A percentile compares a stretch with the other conserved stretches of the same genome.
Evolutionary conservation across 2,888 invertebrate species (phyloP).

Genomic region (Cephus spinipes): DNA sequence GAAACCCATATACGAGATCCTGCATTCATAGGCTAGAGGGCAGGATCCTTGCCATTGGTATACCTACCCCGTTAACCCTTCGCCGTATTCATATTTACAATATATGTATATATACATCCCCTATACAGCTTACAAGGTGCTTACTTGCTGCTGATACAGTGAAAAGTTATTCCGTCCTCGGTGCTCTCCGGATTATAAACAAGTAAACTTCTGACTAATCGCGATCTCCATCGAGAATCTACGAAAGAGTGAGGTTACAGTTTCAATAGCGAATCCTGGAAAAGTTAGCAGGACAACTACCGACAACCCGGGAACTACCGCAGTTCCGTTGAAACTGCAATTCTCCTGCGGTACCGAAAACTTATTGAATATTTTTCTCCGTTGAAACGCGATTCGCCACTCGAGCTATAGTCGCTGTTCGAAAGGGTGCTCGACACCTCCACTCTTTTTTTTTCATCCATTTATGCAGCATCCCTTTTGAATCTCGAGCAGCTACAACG

Average conservation of each 20-base stretch:
- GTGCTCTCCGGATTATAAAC: neutral
- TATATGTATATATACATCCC: neutral
- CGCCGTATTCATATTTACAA: neutral
- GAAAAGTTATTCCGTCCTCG: neutral
- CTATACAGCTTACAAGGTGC: neutral
- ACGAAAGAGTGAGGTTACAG: neutral
- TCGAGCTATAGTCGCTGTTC: neutral
- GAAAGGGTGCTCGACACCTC: neutral
- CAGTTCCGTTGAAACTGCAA: neutral
- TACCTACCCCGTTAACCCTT: neutral
- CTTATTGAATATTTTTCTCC: neutral
- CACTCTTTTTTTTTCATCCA: neutral
- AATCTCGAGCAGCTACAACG: neutral
- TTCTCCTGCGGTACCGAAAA: neutral
- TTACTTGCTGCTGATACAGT: neutral
- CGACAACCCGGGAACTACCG: neutral
- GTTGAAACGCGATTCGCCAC: neutral
- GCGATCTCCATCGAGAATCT: neutral
- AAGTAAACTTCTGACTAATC: slow-evolving; percentile 7
- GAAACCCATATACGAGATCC: neutral
- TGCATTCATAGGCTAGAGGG: neutral
- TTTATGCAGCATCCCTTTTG: neutral
- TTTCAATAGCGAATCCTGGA: neutral
- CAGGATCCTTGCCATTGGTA: neutral
- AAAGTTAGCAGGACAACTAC: neutral